Base-by-base conservation (phyloP, 92 coral and sea anemone species). In the Epizoanthus scotinus region DNA sequence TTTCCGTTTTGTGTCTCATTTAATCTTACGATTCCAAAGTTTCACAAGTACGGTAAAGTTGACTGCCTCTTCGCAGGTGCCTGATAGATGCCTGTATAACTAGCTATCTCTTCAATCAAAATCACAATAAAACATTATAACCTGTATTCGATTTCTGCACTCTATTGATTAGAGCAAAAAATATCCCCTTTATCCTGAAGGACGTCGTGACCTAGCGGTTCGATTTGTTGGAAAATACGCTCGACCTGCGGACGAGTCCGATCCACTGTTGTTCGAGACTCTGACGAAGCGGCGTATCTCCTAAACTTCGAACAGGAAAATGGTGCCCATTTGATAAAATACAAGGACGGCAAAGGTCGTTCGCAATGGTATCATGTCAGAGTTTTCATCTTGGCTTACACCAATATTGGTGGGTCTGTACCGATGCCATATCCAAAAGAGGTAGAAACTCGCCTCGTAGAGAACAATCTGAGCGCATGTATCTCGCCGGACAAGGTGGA, bases 181-280 rank as follows among this genome's bases (percentile, higher is more conserved):
- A 13, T 56, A 82, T 47, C 79, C 85, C 24, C 78, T 25, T 21
- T 68, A 82, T 24, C 87, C 87, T 8, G 60, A 61, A 53, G 83
- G 83, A n/a, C n/a, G n/a, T 24, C 83, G 83, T 8, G 86, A 82
- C 69, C 74, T 73, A 0, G 87, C 87, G n/a, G 83, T 73, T 0
- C 83, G 83, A 0, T 84, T 84, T 70, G 87, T 84, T 3, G 79
- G 86, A 14, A 82, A 82, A 19, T 82, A 80, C 69, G 86, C 86
- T 20, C 15, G 84, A 0, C 84, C 47, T 2, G 61, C 44, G 1
- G 83, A 78, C 59, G 73, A 78, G 27, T 78, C 83, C 0, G n/a
- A n/a, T 58, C 42, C 44, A 53, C 52, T 64, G 29, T 82, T 0
- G 85, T 82, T 34, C 79, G 63, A 1, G 85, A 82, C 67, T 18